phyloP scores from a whole-genome alignment of 1,140 invertebrate species.

The Drosophila ironensis region DNA sequence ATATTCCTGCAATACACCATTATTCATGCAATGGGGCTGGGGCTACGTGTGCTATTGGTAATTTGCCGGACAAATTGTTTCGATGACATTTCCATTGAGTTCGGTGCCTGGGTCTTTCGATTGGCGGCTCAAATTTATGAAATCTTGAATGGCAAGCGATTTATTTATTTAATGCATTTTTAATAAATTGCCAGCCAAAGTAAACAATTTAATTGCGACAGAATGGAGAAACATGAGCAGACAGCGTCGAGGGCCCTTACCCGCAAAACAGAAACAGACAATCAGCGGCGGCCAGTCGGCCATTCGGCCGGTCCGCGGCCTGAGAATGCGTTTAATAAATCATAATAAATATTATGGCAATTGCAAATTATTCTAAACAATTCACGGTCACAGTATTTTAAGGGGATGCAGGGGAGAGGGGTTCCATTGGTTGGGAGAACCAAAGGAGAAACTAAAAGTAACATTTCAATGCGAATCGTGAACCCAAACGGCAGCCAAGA shows the following conservation, averaged over 20 bases:
- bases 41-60: not conserved
- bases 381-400: conserved; percentile 67
- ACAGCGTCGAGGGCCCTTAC: conserved; percentile 62
- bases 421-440: not conserved
- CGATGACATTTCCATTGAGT: conserved; percentile 47
- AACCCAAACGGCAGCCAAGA: conserved; percentile 12
- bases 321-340: conserved; percentile 69
- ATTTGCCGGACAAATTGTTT: conserved; percentile 38
- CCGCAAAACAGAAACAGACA: conserved; percentile 1
- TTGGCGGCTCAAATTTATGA: conserved; percentile 54
- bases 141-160: conserved; percentile 60
- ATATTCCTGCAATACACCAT: not conserved
- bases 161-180: conserved; percentile 75
- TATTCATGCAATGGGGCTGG: not conserved
- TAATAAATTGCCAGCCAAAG: conserved; percentile 69
- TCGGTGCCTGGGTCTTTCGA: conserved; percentile 64
- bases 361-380: conserved; percentile 74
- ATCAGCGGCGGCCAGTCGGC: conserved; percentile 3
- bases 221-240: not conserved
- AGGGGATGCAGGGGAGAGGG: conserved; percentile 2
- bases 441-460: conserved; percentile 39
- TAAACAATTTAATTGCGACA: conserved; percentile 72
- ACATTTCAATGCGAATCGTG: conserved; percentile 55
- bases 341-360: conserved; percentile 76
- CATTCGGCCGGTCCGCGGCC: not conserved